Base-by-base conservation (phyloP, 37 sponge, comb jelly and placozoan genomes). In the Crambe crambe region DNA sequence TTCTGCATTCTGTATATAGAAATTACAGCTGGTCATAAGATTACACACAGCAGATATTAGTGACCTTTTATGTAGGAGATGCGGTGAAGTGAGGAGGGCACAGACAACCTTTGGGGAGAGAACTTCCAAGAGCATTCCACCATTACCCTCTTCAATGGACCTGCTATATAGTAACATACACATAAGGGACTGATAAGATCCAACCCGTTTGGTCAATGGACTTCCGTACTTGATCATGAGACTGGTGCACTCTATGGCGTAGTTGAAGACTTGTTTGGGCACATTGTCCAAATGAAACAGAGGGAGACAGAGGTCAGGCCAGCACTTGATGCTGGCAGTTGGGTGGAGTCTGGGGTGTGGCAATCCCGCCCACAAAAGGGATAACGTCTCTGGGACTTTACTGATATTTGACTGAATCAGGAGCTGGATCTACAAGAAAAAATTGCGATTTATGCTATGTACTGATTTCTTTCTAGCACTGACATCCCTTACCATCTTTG, bases 231-330 rank as follows among this genome's bases (percentile, higher is more conserved):
- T 66, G 20, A 78, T 23, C 2, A 78, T 47, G 2, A 66, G 18
- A 39, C 44, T 23, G 67, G 78, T 66, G 54, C 65, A 78, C 34
- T 43, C 57, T 18, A 80, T 38, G 38, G 71, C 61, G 23, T 58
- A 56, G 2, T 37, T 25, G 18, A 70, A 36, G 34, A 80, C 70
- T 27, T 80, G 80, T 22, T 40, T 30, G 23, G 80, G 80, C 0
- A 80, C 71, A 56, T 70, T 70, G 60, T 68, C 9, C 23, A 21
- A 5, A 0, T 47, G 41, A 42, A 60, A 43, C 21, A 78, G 44
- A 15, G 78, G 78, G 35, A 78, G 78, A 43, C 78, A 78, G 26
- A 78, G 78, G 22, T 78, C 54, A 31, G 66, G 78, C 78, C 78
- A 78, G 36, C 67, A 35, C 2, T 29, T 43, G 26, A 54, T 6